A percentile compares a stretch with the other conserved stretches of the same genome.
phyloP scores from a whole-genome alignment of 1,140 invertebrate species.

The Anagrus nilaparvatae region DNA sequence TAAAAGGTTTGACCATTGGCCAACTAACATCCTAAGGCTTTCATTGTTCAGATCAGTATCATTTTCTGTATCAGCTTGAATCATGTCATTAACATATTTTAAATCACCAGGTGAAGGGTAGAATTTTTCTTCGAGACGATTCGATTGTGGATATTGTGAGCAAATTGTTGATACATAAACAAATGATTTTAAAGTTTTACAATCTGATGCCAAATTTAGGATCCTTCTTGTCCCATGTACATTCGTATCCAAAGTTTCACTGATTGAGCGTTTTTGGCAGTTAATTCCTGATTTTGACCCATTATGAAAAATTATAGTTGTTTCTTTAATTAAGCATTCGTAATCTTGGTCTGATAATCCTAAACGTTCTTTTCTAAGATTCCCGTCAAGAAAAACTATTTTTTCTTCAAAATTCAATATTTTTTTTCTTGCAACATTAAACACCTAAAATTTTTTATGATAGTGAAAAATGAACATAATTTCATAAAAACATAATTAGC shows the following conservation, averaged over 20 bases:
- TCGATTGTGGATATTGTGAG: slow-evolving; percentile 32
- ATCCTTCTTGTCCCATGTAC: slow-evolving; percentile 53
- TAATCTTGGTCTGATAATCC: slow-evolving; percentile 56
- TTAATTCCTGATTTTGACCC: slow-evolving; percentile 82
- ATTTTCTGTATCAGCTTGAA: slow-evolving; percentile 22
- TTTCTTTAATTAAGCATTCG: slow-evolving; percentile 45
- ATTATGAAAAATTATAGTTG: slow-evolving; percentile 74
- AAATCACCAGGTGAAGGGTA: slow-evolving; percentile 37
- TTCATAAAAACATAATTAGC: neutral
- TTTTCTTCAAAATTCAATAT: slow-evolving; percentile 47
- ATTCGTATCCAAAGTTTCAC: slow-evolving; percentile 51
- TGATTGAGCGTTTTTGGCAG: slow-evolving; percentile 73
- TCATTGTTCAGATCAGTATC: slow-evolving; percentile 23
- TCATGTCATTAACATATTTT: slow-evolving; percentile 39
- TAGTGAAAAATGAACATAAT: slow-evolving; percentile 20
- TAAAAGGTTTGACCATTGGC: slow-evolving; percentile 48
- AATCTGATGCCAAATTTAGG: slow-evolving; percentile 48
- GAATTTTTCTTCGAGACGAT: slow-evolving; percentile 42
- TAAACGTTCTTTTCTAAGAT: slow-evolving; percentile 54
- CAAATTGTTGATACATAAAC: slow-evolving; percentile 25
- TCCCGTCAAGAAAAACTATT: slow-evolving; percentile 52
- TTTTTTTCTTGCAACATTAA: slow-evolving; percentile 41
- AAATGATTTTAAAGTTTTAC: slow-evolving; percentile 38
- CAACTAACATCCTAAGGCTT: slow-evolving; percentile 34
- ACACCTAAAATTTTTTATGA: too few species aligned